Evolutionary conservation across 2,888 invertebrate species (phyloP).

Genomic region (Prionchulus punctatus): DNA sequence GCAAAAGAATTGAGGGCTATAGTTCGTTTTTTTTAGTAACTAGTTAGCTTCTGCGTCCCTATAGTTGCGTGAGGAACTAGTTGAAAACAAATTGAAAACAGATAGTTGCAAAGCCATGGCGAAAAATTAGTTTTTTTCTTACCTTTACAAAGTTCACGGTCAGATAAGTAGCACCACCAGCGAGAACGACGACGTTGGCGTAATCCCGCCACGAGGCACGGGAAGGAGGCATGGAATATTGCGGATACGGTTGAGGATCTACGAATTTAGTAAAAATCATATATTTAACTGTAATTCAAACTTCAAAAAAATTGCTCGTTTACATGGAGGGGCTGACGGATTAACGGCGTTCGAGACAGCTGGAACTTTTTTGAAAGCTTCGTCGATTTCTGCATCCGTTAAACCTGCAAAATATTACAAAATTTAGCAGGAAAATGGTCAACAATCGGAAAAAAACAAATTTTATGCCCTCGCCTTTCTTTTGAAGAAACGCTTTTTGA

Average conservation of each 20-base stretch:
- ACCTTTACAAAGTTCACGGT: not conserved
- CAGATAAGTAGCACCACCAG: slow-evolving; percentile 1
- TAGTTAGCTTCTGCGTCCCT: too few relatives aligned
- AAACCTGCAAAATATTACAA: slow-evolving; percentile 3
- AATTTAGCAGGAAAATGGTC: not conserved
- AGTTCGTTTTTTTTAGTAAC: too few relatives aligned
- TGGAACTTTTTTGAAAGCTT: too few relatives aligned
- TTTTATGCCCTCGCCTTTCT: slow-evolving; percentile 17
- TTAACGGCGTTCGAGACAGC: too few relatives aligned
- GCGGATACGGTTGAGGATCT: not conserved
- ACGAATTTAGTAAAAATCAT: not conserved
- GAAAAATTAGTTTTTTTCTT: too few relatives aligned
- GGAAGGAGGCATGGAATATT: not conserved
- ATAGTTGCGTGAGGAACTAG: too few relatives aligned
- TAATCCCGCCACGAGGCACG: slow-evolving; percentile 1
- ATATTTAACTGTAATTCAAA: not conserved
- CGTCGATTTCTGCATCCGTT: slow-evolving; percentile 4
- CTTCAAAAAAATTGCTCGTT: not conserved
- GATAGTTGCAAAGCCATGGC: too few relatives aligned
- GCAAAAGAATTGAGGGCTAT: too few relatives aligned
- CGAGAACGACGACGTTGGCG: not conserved
- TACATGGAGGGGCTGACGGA: too few relatives aligned
- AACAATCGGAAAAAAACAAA: not conserved
- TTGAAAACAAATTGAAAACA: too few relatives aligned
- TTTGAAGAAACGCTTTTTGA: slow-evolving; percentile 22